Conservation (phyloP, 2,797 vertebrate species). For the Gila robusta region DNA sequence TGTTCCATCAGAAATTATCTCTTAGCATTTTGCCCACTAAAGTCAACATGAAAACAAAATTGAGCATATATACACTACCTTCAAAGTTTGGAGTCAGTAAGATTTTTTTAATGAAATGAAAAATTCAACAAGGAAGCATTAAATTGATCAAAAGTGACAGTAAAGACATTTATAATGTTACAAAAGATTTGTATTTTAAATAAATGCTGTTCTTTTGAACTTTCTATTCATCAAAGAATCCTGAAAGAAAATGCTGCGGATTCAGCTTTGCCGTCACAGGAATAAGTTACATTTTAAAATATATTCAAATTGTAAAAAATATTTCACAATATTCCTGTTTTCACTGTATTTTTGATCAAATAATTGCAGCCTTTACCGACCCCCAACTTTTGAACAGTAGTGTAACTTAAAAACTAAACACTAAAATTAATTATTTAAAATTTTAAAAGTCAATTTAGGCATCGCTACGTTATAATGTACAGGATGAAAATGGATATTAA, state of each 20-base stretch:
- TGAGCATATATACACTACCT: not conserved
- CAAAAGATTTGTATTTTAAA: not conserved
- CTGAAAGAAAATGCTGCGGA: no score
- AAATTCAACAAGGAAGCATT: not conserved
- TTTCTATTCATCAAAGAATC: no score
- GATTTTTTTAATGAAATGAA: not conserved
- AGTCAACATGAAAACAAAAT: not conserved
- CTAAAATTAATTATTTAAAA: not conserved
- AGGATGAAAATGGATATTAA: not conserved
- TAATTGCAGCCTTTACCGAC: no score
- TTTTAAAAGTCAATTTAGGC: not conserved
- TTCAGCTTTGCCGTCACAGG: not conserved
- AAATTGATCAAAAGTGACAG: no score
- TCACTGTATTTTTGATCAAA: no score
- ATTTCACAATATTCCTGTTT: no score
- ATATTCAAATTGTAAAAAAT: no score
- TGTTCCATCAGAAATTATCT: not conserved
- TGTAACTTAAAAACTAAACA: not conserved
- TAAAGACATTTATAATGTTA: not conserved
- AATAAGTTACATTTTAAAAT: not conserved
- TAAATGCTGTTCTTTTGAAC: no score
- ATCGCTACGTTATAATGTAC: not conserved
- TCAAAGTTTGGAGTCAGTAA: not conserved
- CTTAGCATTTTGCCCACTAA: not conserved
- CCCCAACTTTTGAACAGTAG: not conserved